Base-by-base conservation (phyloP, 2,888 invertebrate species). In the Lissonota sp. region DNA sequence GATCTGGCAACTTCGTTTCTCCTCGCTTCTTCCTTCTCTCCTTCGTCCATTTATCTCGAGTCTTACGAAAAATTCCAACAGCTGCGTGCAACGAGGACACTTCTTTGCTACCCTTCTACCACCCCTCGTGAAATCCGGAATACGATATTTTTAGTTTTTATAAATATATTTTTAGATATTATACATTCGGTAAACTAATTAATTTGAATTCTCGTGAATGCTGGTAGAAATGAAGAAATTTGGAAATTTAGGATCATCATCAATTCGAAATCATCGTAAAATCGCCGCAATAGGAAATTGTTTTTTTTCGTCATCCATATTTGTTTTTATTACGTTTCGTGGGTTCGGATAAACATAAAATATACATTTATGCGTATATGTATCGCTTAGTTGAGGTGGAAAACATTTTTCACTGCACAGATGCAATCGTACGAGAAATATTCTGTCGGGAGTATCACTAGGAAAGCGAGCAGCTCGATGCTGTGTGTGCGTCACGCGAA, bases 261-360 rank as follows among this genome's bases (percentile, higher is more conserved):
- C n/a, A n/a, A n/a, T n/a, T n/a, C n/a, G n/a, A 26, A 26, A 26
- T 26, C 26, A 26, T 26, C 26, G 26, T 26, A 26, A 71, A 72
- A 78, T 73, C 60, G 63, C 67, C 6, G 62, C 44, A 62, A 55
- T 67, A 62, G 26, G 37, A 69, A 75, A 26, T 8, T 51, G 8
- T 62, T 72, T 62, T 72, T 51, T 63, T n/a, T n/a, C n/a, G 26
- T 26, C 26, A 26, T 26, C 26, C 26, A 26, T 26, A 26, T 26
- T 26, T 26, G 26, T 26, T 3, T 26, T 26, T 26, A 26, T 46
- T 5, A 7, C 8, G 46, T 10, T 46, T n/a, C 8, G 8, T 10
- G 8, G 7, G n/a, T 46, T 46, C 5, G 7, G n/a, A 46, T n/a
- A 46, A 7, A 46, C 8, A 10, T 7, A 5, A 46, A 46, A 46